Evolutionary conservation across 2,888 invertebrate genomes (phyloP), one percentile per base, ranked within the genome.

Genomic region (Spisula subtruncata): DNA sequence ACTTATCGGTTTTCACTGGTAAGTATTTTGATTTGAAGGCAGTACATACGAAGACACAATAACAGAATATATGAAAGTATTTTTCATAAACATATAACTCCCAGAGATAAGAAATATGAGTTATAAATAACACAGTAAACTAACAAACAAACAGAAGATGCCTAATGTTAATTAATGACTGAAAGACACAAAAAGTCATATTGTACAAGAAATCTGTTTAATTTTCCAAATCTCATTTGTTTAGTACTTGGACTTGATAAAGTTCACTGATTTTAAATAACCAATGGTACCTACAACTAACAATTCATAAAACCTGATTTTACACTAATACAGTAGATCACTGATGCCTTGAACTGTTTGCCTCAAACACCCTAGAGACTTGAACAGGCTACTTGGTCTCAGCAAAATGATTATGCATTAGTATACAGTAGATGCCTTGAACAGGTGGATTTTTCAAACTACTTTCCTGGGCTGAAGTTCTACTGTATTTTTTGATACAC

Each of bases 61-160:
- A 0, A 6, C 25, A 66, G 10, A 41, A 66, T 25, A 66, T 66
- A 25, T 25, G 25, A 25, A 66, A 51, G 25, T 4, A n/a, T 66
- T 66, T n/a, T 66, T 25, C 25, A 66, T 12, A 66, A 66, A 25
- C 60, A 66, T 6, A 25, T n/a, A 25, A 66, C 60, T 66, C 60
- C 60, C 60, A 66, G 60, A 66, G 60, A 66, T 66, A 66, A 66
- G 60, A 66, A n/a, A 66, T n/a, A 66, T 25, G 25, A 2, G 25
- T 25, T 25, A 25, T 66, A 66, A 25, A 66, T 66, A 66, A 25
- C 25, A 8, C 25, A 25, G 25, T 66, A 6, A 66, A 25, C 25
- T 25, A 66, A 8, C 6, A 60, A 66, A 25, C 6, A 60, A 66
- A 25, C 60, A 66, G 60, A 66, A 25, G 60, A 25, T 25, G 60